Conservation (phyloP, 2,888 invertebrate genomes). For the Trissonchulus sp. region DNA sequence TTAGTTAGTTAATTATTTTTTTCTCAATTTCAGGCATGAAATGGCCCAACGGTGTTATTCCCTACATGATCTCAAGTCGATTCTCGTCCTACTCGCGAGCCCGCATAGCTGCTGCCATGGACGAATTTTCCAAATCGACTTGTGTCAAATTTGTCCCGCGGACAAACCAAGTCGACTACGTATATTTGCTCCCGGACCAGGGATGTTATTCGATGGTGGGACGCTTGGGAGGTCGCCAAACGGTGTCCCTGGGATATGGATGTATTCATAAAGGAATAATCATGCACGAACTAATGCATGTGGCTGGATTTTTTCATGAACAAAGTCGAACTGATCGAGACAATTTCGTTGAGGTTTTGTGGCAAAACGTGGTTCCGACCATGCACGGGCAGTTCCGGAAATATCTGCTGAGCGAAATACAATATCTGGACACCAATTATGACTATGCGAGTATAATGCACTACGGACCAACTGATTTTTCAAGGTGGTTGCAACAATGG, state of each 20-base stretch:
- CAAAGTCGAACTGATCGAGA: slow-evolving; percentile 5
- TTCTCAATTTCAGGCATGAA: too few species aligned
- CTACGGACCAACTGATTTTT: slow-evolving; percentile 4
- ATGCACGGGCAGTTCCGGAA: not conserved
- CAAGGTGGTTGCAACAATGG: not conserved
- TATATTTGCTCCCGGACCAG: slow-evolving; percentile 6
- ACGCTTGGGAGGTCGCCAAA: not conserved
- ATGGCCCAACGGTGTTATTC: slow-evolving; percentile 10
- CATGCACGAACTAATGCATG: slow-evolving; percentile 15
- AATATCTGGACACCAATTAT: not conserved
- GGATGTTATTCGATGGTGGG: slow-evolving; percentile 20
- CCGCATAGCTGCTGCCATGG: slow-evolving; percentile 11
- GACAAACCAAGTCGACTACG: not conserved
- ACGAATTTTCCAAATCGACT: slow-evolving; percentile 13
- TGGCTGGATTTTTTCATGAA: slow-evolving; percentile 19
- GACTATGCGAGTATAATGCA: not conserved
- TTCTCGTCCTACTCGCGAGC: slow-evolving; percentile 5
- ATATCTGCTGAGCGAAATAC: not conserved
- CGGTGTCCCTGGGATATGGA: slow-evolving; percentile 2
- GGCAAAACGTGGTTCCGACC: not conserved
- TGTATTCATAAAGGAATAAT: slow-evolving; percentile 4
- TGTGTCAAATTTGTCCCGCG: slow-evolving; percentile 19
- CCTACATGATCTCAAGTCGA: slow-evolving; percentile 13
- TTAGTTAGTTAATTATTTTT: too few species aligned
- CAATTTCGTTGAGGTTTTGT: not conserved